A percentile compares a stretch with the other conserved stretches of the same genome.
Conservation (phyloP, 2,113 vertebrate genomes). For the Pseudopipra pipra region DNA sequence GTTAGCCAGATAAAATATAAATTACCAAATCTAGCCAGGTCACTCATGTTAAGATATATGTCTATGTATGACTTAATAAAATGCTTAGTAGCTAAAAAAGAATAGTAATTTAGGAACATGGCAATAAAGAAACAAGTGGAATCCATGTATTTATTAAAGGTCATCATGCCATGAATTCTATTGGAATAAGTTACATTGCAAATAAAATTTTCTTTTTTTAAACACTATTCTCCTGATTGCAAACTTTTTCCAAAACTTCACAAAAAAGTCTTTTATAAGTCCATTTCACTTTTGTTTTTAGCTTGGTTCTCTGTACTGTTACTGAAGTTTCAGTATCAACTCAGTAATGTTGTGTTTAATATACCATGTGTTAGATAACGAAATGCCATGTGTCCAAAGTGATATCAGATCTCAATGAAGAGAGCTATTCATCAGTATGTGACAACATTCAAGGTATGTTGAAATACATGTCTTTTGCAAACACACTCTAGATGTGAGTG, state of each 20-base stretch:
- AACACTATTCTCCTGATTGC: background rate
- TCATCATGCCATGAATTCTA: background rate
- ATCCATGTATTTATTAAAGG: background rate
- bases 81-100: background rate
- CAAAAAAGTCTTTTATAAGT: background rate
- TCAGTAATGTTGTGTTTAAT: background rate
- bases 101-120: background rate
- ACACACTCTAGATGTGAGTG: background rate
- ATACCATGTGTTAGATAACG: background rate
- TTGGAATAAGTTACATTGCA: background rate
- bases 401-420: background rate
- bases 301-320: background rate
- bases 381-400: background rate
- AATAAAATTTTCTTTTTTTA: background rate
- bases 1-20: background rate
- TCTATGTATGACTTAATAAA: background rate
- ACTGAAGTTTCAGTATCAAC: background rate
- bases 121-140: background rate
- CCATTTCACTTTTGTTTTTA: background rate
- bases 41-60: background rate
- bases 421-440: background rate
- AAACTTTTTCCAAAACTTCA: background rate
- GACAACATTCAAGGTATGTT: background rate
- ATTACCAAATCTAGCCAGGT: background rate
- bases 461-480: background rate